Conservation (phyloP, 2,113 vertebrate species). For the Epinephelus moara region DNA sequence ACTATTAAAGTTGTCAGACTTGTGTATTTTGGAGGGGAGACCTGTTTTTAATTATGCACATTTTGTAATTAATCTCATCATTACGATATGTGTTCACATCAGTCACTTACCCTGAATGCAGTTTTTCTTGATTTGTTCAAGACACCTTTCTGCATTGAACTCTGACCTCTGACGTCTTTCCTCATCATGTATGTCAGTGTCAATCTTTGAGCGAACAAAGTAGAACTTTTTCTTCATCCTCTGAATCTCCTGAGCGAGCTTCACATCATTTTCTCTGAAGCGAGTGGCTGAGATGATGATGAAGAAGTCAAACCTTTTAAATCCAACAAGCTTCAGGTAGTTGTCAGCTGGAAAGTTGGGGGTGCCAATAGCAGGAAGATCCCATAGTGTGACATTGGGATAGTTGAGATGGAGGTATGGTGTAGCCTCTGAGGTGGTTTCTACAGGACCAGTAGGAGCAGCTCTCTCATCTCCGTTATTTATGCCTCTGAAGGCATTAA, state of each 20-base stretch:
- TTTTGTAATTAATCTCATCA: too few relatives aligned
- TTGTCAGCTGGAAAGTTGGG: conserved; percentile 15
- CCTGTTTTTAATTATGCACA: too few relatives aligned
- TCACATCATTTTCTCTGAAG: conserved; percentile 54
- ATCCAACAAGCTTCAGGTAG: conserved; percentile 13
- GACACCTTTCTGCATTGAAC: not conserved
- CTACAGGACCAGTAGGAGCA: conserved; percentile 24
- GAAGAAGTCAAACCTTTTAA: conserved; percentile 60
- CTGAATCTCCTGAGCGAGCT: conserved; percentile 34
- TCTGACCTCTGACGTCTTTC: not conserved
- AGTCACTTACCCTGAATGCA: not conserved
- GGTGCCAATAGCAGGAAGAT: conserved; percentile 56
- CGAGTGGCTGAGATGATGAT: conserved; percentile 44
- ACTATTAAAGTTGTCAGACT: too few relatives aligned
- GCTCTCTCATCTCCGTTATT: not conserved
- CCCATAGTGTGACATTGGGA: conserved; percentile 35
- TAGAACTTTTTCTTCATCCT: conserved; percentile 55
- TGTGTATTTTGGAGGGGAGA: too few relatives aligned
- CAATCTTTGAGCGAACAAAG: conserved; percentile 59
- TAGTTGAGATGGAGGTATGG: conserved; percentile 33
- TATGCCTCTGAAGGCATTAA: conserved; percentile 33
- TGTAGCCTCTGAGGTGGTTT: not conserved
- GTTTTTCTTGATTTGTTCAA: not conserved
- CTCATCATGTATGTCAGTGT: not conserved
- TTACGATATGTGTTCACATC: too few relatives aligned